A percentile compares a stretch with the other conserved stretches of the same genome.
These are phyloP conservation scores for Scrobipalpa atriplicella DNA, from an alignment of 2,888 invertebrate genomes.

Conservation along the genomic window DNA sequence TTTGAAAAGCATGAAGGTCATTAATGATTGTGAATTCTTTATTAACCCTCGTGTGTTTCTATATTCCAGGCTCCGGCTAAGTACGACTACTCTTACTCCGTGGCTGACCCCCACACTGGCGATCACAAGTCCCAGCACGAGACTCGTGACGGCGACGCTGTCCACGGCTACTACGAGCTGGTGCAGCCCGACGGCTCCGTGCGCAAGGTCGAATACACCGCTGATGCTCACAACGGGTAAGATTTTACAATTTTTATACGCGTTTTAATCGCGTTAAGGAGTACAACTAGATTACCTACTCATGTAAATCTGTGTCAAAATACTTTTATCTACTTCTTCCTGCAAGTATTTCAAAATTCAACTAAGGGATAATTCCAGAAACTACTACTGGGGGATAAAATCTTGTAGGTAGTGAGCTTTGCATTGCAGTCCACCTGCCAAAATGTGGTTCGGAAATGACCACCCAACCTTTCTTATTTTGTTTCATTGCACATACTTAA, in stretches of 20 bases:
- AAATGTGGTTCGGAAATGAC: no score
- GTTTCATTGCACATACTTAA: neutral
- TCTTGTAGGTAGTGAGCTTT: neutral
- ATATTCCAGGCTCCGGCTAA: slow-evolving; percentile 61
- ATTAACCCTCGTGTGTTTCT: neutral
- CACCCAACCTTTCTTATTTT: no score
- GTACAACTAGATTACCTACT: no score
- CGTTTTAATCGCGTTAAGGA: neutral
- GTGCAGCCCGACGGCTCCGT: slow-evolving; percentile 80
- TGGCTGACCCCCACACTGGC: slow-evolving; percentile 81
- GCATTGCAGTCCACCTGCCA: neutral
- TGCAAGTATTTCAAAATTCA: no score
- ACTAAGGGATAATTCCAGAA: no score
- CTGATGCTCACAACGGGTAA: slow-evolving; percentile 70
- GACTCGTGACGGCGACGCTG: slow-evolving; percentile 77
- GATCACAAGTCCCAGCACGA: slow-evolving; percentile 82
- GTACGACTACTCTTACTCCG: slow-evolving; percentile 78
- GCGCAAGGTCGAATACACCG: slow-evolving; percentile 79
- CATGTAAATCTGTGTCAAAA: no score
- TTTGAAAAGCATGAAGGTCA: no score
- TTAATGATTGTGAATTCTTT: neutral
- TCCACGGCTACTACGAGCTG: slow-evolving; percentile 83
- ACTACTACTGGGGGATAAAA: no score
- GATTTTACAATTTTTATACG: slow-evolving; percentile 13
- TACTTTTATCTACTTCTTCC: no score